Percentiles rank a stretch among this genome's conserved stretches.
phyloP scores from a whole-genome alignment of 2,113 vertebrate species.

The Sitta europaea region DNA sequence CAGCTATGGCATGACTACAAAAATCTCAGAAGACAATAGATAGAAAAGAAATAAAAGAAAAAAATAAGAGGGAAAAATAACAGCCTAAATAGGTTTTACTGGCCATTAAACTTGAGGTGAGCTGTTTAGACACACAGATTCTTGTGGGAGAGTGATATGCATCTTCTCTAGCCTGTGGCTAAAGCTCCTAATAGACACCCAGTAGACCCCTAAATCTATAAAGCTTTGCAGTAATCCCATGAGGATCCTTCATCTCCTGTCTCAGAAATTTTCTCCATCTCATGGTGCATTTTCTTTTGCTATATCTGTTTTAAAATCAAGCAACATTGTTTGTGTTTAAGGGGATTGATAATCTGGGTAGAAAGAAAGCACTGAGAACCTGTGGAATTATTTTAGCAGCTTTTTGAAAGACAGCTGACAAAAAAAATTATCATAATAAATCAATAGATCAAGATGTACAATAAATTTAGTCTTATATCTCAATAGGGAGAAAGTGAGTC shows the following conservation, averaged over 20 bases:
- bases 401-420: background rate
- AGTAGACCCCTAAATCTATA: background rate
- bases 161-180: background rate
- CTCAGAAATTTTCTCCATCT: background rate
- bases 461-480: background rate
- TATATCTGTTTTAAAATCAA: background rate
- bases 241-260: background rate
- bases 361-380: background rate
- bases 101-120: conserved; percentile 12
- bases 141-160: background rate
- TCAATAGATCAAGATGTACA: background rate
- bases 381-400: background rate
- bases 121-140: background rate
- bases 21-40: background rate
- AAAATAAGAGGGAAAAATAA: background rate
- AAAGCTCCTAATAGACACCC: background rate
- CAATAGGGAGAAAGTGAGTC: background rate
- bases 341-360: background rate
- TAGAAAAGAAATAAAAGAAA: background rate
- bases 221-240: background rate
- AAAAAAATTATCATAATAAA: background rate
- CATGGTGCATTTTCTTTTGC: background rate
- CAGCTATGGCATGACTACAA: background rate
- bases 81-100: conserved; percentile 9
- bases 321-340: background rate